Percentiles rank a stretch among this genome's conserved stretches.
phyloP scores from a whole-genome alignment of 2,888 invertebrate species.

The Nomada ruficornis region DNA sequence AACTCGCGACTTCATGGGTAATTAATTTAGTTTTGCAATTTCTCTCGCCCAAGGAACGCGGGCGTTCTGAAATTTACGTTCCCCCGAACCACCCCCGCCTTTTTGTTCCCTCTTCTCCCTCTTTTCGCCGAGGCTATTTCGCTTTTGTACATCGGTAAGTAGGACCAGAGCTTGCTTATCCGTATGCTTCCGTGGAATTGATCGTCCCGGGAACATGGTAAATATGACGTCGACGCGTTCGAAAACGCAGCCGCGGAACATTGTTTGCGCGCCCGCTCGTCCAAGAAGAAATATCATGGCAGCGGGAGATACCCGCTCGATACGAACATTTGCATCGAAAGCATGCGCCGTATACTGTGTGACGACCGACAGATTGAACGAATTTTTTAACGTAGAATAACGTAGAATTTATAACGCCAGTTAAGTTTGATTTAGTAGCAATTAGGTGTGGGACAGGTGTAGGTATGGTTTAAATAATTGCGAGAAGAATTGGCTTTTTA shows the following conservation, averaged over 20 bases:
- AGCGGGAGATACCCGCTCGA: background rate
- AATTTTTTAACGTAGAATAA: background rate
- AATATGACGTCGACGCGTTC: conserved; percentile 34
- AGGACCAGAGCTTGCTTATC: conserved; percentile 41
- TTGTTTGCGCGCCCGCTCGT: conserved; percentile 1
- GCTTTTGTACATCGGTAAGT: conserved; percentile 41
- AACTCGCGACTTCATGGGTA: conserved; percentile 74
- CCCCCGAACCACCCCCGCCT: conserved; percentile 39
- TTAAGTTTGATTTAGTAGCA: no score
- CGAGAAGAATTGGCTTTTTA: no score
- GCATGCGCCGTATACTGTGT: background rate
- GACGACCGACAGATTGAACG: background rate
- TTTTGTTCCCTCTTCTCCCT: conserved; percentile 19
- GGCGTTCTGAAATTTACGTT: conserved; percentile 70
- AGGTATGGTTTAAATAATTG: no score
- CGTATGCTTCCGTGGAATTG: conserved; percentile 29
- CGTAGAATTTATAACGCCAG: no score
- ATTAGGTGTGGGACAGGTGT: no score
- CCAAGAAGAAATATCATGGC: background rate
- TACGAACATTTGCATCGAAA: background rate
- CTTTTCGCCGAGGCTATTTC: background rate
- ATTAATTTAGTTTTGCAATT: conserved; percentile 82
- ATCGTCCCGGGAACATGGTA: conserved; percentile 21
- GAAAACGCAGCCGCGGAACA: background rate
- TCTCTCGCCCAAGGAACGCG: conserved; percentile 73